Evolutionary conservation across 2,888 invertebrate species (phyloP).

Genomic region (Stenurella melanura): DNA sequence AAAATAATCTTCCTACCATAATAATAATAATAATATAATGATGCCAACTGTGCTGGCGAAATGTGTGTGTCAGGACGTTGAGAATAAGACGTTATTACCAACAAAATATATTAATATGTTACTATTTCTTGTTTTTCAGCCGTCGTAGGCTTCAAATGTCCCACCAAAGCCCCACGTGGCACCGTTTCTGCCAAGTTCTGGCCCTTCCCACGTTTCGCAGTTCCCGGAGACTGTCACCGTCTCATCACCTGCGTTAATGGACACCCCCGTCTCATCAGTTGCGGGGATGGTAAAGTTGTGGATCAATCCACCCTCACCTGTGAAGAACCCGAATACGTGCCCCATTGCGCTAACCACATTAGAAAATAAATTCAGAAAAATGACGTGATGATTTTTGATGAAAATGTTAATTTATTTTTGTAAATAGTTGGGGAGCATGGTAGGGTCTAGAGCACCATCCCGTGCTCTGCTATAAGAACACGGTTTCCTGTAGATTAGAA

Average conservation of each 20-base stretch:
- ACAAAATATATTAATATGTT: too few species aligned
- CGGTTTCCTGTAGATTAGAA: too few species aligned
- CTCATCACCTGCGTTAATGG: constrained; percentile 94
- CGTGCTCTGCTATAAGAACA: too few species aligned
- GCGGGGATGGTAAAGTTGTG: constrained; percentile 91
- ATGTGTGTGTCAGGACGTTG: too few species aligned
- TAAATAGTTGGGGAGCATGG: not conserved
- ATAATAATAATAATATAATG: too few species aligned
- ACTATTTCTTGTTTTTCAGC: constrained; percentile 76
- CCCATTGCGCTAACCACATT: constrained; percentile 69
- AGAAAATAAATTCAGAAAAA: constrained; percentile 58
- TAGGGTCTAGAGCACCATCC: not conserved
- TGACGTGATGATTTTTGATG: not conserved
- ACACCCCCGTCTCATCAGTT: constrained; percentile 89
- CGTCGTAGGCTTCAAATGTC: constrained; percentile 94
- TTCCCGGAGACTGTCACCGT: constrained; percentile 90
- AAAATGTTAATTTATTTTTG: not conserved
- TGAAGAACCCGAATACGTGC: constrained; percentile 81
- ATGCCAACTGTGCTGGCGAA: too few species aligned
- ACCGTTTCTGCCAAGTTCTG: constrained; percentile 91
- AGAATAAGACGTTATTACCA: too few species aligned
- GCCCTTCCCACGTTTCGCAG: constrained; percentile 93
- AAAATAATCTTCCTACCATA: too few species aligned
- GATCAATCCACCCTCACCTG: constrained; percentile 89
- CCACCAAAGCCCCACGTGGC: constrained; percentile 87